Base-by-base conservation (phyloP, 30 jellyfish, hydroid and myxozoan species). In the Pelagia noctiluca region DNA sequence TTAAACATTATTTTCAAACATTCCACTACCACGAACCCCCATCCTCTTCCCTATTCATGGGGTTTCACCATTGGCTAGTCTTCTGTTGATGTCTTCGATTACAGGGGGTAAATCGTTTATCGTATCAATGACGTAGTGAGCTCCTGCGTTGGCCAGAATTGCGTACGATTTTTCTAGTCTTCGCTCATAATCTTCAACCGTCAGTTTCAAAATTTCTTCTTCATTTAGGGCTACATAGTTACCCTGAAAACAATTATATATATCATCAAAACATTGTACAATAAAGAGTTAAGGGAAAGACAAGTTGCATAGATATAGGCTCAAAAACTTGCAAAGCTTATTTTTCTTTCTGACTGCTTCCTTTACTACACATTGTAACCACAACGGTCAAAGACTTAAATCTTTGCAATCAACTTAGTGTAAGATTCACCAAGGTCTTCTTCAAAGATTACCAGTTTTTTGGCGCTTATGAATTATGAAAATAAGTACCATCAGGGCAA, bases 111-210 rank as follows among this genome's bases (percentile, higher is more conserved):
- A 76, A 61, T 93, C 99, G 49, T 93, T 93, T 74, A 93, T 93
- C 18, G 99, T 93, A 54, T 93, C 99, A 67, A 93, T 93, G 50
- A 93, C 99, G 64, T 93, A 93, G 78, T 93, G 99, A 0, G 99
- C 99, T 3, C 99, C 99, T 19, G 99, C 97, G 63, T 57, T 82
- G n/a, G 95, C 78, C 78, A 93, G 74, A 35, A 93, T 86, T 48
- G 35, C 57, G 76, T 93, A 93, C 1, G 99, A 75, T 62, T 86
- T 82, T 53, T 87, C 66, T 38, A 93, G 78, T 4, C 96, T 78
- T 46, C 99, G 50, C 67, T 93, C 99, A 46, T 93, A 93, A 71
- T 93, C 99, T 8, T 87, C 97, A 3, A 87, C 80, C 18, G 96
- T 52, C 72, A 93, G 60, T 19, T 65, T 71, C 28, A 85, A 38